Evolutionary conservation across 1,140 invertebrate species (phyloP), one percentile per base, ranked within the genome.

Genomic region (Argopecten irradians): DNA sequence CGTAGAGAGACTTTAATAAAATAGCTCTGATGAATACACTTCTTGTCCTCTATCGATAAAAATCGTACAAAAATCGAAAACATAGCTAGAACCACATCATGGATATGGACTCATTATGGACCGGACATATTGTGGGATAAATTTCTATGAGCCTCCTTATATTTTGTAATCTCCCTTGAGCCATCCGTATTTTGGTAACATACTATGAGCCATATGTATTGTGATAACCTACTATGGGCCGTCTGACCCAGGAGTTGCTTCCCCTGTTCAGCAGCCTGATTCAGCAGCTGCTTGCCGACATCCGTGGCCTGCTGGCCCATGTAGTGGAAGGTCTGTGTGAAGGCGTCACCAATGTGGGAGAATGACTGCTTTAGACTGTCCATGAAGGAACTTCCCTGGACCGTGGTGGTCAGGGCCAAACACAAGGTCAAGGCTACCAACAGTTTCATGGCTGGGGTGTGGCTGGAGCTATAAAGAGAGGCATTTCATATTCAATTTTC

Each of bases 291-390:
- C 0, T 55, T 46, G 22, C 85, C 85, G 5, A 55, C 41, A 32
- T 28, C 28, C 22, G 43, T 86, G n/a, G 85, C 85, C 19, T 86
- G 85, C 55, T 86, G 41, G 32, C 85, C 85, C 43, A 86, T 55
- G 22, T 32, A 5, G 22, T 86, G 39, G 36, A 86, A 71, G 22
- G 85, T 55, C n/a, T 43, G 28, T 5, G 39, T 86, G 28, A 86
- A 86, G 11, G 85, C 85, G 19, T 46, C 43, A 1, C 85, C 85
- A 9, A 86, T 55, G 33, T 46, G 28, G 14, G 28, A 34, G 36
- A 86, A 86, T 11, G 85, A 55, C 2, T 0, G 0, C 34, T 86
- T 86, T 9, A 86, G 43, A 14, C 32, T 34, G 85, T 86, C 43
- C n/a, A 86, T 11, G 19, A 86, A 33, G 43, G 19, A 39, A 22